Base-by-base conservation (phyloP, 2,113 vertebrate species). In the Cranoglanis bouderius region DNA sequence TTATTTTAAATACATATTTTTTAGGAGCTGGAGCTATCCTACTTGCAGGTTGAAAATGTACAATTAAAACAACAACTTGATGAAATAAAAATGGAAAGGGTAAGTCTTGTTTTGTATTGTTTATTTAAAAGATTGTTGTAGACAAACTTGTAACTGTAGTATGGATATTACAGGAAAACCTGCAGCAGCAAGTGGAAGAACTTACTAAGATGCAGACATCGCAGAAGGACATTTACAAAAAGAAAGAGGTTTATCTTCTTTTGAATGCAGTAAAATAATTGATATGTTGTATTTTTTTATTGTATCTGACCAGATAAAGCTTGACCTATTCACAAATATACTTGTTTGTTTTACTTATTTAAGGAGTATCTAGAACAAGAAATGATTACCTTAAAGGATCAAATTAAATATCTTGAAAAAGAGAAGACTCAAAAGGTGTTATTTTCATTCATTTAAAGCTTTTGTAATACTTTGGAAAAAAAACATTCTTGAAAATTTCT, bases 1-100 rank as follows among this genome's bases (percentile, higher is more conserved):
- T 38, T 82, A 83, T 46, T 49, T 26, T 38, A 80, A 46, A 35
- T 6, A 70, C 9, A n/a, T 65, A 0, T 72, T 92, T 90, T 93
- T 91, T 88, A 99, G 98, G 96, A 97, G 89, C 91, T 84, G 82
- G 95, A 97, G 74, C 82, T 98, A 3, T 94, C 92, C 2, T 93
- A 92, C 91, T 90, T 96, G 65, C 96, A 94, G 92, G 93, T 80
- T 4, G 95, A 98, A 92, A 93, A 96, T 91, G 92, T 90, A 0
- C 92, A 92, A 83, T 90, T 97, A 86, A 96, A 95, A 91, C 93
- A 96, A 84, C 92, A 97, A 53, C 93, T 98, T 92, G 93, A 95
- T 92, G 90, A 85, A 88, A 94, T 95, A 94, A 95, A 78, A 82
- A 93, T 93, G 94, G 93, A 96, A 88, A 98, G 95, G 94, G 97